Base-by-base conservation (phyloP, 1,140 invertebrate species). In the Bombus ignitus region DNA sequence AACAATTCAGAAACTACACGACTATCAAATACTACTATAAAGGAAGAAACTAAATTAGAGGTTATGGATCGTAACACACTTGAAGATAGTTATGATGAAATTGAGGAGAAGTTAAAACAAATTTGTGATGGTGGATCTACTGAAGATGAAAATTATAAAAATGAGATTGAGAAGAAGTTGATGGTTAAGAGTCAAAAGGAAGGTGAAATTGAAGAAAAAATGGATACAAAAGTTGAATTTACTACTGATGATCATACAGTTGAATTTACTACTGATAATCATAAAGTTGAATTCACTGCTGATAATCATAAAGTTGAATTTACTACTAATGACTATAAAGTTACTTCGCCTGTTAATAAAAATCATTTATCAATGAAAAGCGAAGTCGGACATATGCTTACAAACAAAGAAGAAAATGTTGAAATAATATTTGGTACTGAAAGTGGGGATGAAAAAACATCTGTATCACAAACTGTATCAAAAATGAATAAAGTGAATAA, bases 31-130 rank as follows among this genome's bases (percentile, higher is more conserved):
- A 10, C 13, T 15, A 37, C 53, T 70, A 65, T 90, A 18, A 94
- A 92, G 73, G 37, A 72, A 22, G 91, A 93, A 87, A 68, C 92
- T 1, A 93, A 93, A 47, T 57, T 78, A 28, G 91, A 94, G 81
- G 22, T 37, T 12, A 77, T 85, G 70, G 88, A 91, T 59, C 81
- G 86, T 32, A 68, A 73, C 42, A 80, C 81, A 57, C 72, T 83
- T 80, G 62, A 87, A 32, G 85, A 92, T 77, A 86, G 85, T 83
- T 93, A 93, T 42, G 92, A 93, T 65, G 92, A 93, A 68, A 92
- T 93, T 59, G 92, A 93, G 71, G 91, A 93, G 73, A 93, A 91
- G 57, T 85, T 94, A n/a, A 92, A 93, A 62, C 75, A 90, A n/a
- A 92, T 94, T 62, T 94, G 92, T 15, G 91, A 93, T 62, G 92